Evolutionary conservation across 2,888 invertebrate species (phyloP).

Genomic region (Koerneria pararmatus): DNA sequence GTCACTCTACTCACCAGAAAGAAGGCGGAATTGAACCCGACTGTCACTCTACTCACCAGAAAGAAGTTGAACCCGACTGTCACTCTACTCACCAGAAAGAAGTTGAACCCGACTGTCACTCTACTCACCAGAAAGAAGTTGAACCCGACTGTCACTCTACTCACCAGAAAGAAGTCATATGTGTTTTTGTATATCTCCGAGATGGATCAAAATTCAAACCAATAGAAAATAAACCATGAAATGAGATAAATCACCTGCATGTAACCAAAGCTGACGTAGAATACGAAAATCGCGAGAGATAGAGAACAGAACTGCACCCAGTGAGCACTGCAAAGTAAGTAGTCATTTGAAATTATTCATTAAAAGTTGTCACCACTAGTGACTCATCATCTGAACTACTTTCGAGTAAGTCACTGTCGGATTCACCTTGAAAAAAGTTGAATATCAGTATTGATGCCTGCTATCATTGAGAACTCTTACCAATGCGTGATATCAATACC

Average conservation of each 20-base stretch:
- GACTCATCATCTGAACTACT: not conserved
- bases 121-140: no score
- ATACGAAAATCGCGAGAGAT: slow-evolving; percentile 77
- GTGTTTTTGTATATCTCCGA: no score
- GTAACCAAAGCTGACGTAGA: slow-evolving; percentile 86
- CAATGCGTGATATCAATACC: slow-evolving; percentile 42
- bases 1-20: no score
- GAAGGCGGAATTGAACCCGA: no score
- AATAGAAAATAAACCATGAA: not conserved
- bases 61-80: no score
- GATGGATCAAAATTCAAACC: no score
- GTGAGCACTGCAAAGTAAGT: slow-evolving; percentile 37
- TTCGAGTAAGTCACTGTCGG: not conserved
- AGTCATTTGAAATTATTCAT: not conserved
- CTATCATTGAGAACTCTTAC: slow-evolving; percentile 26
- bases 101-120: no score
- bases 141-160: no score
- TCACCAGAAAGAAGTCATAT: no score
- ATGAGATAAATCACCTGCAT: slow-evolving; percentile 33
- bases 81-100: no score
- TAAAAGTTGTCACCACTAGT: not conserved
- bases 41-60: no score
- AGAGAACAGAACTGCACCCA: slow-evolving; percentile 66
- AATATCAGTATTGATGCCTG: not conserved
- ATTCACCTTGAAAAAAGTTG: not conserved